Evolutionary conservation across 1,140 invertebrate species (phyloP), one percentile per base, ranked within the genome.

Genomic region (Cydia pomonella): DNA sequence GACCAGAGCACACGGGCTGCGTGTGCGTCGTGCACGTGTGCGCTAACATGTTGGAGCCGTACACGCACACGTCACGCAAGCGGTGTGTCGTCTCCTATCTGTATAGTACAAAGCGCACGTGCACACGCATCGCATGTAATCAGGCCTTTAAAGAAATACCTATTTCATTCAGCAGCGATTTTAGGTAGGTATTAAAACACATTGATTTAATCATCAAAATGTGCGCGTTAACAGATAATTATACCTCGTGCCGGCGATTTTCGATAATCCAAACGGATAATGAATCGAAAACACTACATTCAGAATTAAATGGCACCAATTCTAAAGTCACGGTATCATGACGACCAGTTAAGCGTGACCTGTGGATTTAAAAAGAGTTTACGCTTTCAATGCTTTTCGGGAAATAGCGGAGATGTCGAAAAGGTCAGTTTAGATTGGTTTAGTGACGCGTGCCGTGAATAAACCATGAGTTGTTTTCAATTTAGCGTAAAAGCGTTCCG

Each of bases 381-480:
- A 41, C 29, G 41, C 6, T 73, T 72, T 71, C 9, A 41, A 72
- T 72, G 78, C 73, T 16, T 59, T 66, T 73, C n/a, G 27, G 16
- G 33, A n/a, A 38, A 29, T 33, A 41, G 64, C 29, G 41, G 77
- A 71, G 75, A 83, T 84, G 16, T 80, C 80, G 77, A 79, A 82
- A 73, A 72, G 84, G 64, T 84, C 83, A 80, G 13, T 74, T 79
- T 84, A 84, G 73, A 78, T 79, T 91, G 87, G 89, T 69, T 59
- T 53, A 25, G 27, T 73, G 78, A 84, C 82, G 76, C 80, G 79
- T 83, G 85, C 77, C 77, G 84, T 91, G 89, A 91, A 91, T 91
- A 90, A 91, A 90, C 87, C 88, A 91, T 91, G 89, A 91, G 86
- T 87, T 91, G 89, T 91, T 91, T 91, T 89, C 88, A 89, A 90